Evolutionary conservation across 1,140 invertebrate genomes (phyloP), one percentile per base, ranked within the genome.

Genomic region (Littorina saxatilis): DNA sequence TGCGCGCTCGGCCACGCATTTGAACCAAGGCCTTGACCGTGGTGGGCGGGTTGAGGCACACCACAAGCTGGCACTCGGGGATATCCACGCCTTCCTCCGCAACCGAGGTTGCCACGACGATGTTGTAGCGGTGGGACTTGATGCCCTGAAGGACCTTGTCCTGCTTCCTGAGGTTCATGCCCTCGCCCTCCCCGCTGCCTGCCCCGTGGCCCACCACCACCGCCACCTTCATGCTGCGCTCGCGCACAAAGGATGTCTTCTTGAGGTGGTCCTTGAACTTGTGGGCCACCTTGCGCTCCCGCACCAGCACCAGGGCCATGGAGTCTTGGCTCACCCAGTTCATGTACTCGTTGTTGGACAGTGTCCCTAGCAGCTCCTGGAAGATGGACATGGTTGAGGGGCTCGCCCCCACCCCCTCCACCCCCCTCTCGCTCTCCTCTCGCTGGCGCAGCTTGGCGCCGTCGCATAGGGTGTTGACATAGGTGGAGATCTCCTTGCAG

Each of bases 11-110:
- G 0, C 91, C 91, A 40, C 91, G 81, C 85, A 90, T 91, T 82
- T 92, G 91, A 5, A 92, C 88, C 13, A 91, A 81, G 9, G 90
- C 88, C 29, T 86, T 88, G 27, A 91, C 86, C 39, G 86, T 89
- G 13, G 84, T 86, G 4, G 90, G 90, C 11, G 90, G 87, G 63
- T 91, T 90, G 82, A 91, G 82, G 50, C 85, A 85, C n/a, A 92
- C 85, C 35, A 92, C 90, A 17, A 90, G 87, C 68, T 91, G 85
- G 79, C 90, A 91, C 72, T 88, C 85, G 17, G 90, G 90, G 61
- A 91, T 82, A 80, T 92, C 91, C 40, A 92, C 83, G 1, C 91
- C 91, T 81, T 92, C 91, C 80, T 91, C 90, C 37, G 88, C 88
- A 5, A 92, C 89, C 50, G 90, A 90, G 0, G 91, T 92, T 2